Evolutionary conservation across 2,797 vertebrate genomes (phyloP).

Genomic region (Falco peregrinus): DNA sequence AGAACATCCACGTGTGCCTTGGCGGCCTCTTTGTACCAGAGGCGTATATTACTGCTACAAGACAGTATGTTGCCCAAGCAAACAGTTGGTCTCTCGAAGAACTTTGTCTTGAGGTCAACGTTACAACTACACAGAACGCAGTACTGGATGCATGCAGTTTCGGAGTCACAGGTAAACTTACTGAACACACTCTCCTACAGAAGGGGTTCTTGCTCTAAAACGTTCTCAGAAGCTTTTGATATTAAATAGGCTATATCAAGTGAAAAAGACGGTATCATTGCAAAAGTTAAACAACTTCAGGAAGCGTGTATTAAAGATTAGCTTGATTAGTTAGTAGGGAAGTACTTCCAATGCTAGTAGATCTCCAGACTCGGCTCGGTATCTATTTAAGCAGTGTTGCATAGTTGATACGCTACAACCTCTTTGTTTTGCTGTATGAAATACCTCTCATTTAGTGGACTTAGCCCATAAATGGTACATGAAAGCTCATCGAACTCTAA

Average conservation of each 20-base stretch:
- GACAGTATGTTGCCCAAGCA: slow-evolving; percentile 96
- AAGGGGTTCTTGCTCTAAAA: background rate
- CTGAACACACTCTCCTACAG: background rate
- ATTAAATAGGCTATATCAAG: background rate
- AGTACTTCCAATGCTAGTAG: background rate
- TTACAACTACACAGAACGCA: slow-evolving; percentile 88
- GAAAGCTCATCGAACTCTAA: background rate
- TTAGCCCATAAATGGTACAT: background rate
- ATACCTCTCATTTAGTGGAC: background rate
- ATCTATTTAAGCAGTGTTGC: background rate
- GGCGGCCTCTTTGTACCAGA: slow-evolving; percentile 96
- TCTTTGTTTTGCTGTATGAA: background rate
- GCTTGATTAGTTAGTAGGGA: background rate
- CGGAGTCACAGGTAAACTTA: slow-evolving; percentile 89
- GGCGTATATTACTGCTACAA: slow-evolving; percentile 96
- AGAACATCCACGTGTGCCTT: slow-evolving; percentile 97
- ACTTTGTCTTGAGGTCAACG: slow-evolving; percentile 93
- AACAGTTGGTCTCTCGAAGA: slow-evolving; percentile 99
- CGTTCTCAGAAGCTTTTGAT: background rate
- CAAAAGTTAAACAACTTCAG: background rate
- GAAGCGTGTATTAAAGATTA: background rate
- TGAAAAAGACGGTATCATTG: background rate
- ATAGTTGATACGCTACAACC: background rate
- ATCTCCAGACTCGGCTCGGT: background rate
- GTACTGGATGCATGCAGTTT: slow-evolving; percentile 96